Conservation (phyloP, 1,140 invertebrate genomes). For the Heliconius melpomene region DNA sequence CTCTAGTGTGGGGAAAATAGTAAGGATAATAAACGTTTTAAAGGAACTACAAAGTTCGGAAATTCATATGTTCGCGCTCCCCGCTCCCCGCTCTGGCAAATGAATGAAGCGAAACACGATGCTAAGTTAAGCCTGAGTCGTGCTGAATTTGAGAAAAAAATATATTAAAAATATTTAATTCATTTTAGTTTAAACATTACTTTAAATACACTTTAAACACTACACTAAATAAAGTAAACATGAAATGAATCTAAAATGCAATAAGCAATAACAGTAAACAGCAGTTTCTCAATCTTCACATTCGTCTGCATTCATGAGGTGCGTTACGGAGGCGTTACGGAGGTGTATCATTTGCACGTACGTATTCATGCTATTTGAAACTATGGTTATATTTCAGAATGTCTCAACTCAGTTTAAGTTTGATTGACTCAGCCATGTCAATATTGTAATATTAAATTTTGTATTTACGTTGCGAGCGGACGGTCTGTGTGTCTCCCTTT, state of each 20-base stretch:
- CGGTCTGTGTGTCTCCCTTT: not conserved
- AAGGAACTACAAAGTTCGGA: no score
- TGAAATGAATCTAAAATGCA: not conserved
- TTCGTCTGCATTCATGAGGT: constrained; percentile 5
- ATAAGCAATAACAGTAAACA: not conserved
- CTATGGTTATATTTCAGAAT: not conserved
- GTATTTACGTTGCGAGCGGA: not conserved
- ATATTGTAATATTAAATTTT: constrained; percentile 2
- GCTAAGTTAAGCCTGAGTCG: no score
- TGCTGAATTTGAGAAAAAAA: no score
- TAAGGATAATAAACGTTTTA: no score
- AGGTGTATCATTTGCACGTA: not conserved
- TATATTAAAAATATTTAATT: not conserved
- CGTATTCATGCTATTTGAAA: not conserved
- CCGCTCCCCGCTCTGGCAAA: no score
- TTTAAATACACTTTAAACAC: no score
- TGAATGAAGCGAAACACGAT: no score
- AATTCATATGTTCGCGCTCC: no score
- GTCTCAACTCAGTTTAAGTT: not conserved
- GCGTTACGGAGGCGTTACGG: not conserved
- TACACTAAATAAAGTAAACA: not conserved
- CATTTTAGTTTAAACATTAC: not conserved
- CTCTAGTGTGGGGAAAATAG: no score
- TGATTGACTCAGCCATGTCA: not conserved
- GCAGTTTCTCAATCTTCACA: not conserved